Conservation (phyloP, 2,888 invertebrate genomes). For the Agriopis marginaria region DNA sequence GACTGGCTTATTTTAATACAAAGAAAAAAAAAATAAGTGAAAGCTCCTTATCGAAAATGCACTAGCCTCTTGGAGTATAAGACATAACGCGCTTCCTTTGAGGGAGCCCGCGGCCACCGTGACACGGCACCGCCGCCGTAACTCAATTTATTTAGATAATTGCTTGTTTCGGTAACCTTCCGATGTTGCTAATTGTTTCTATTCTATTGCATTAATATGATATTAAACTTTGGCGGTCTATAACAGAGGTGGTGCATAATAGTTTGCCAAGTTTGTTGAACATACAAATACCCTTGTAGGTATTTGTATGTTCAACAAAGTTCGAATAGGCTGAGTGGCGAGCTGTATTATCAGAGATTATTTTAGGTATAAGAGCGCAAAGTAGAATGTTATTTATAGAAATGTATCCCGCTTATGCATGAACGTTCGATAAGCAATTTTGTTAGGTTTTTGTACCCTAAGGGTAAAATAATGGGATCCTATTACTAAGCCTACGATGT, state of each 20-base stretch:
- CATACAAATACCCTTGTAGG: background rate
- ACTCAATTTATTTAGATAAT: slow-evolving; percentile 83
- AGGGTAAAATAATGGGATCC: no score
- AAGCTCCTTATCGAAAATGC: slow-evolving; percentile 51
- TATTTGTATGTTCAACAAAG: background rate
- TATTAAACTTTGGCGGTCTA: slow-evolving; percentile 35
- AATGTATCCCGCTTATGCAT: no score
- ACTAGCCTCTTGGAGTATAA: slow-evolving; percentile 17
- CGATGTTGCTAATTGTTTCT: slow-evolving; percentile 37
- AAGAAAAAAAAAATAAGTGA: background rate
- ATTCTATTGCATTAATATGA: slow-evolving; percentile 27
- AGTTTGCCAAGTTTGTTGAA: background rate
- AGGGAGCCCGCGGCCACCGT: slow-evolving; percentile 71
- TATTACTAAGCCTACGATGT: no score
- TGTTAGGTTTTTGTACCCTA: no score
- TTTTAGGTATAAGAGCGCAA: no score
- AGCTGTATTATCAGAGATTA: no score
- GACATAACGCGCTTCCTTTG: slow-evolving; percentile 67
- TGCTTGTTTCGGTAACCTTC: slow-evolving; percentile 74
- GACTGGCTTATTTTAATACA: no score
- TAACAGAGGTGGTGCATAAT: background rate
- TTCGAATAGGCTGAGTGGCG: background rate
- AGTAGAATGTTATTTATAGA: no score
- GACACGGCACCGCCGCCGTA: slow-evolving; percentile 59
- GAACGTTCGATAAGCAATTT: no score